phyloP scores from a whole-genome alignment of 2,888 invertebrate genomes.

The Machimus rusticus region DNA sequence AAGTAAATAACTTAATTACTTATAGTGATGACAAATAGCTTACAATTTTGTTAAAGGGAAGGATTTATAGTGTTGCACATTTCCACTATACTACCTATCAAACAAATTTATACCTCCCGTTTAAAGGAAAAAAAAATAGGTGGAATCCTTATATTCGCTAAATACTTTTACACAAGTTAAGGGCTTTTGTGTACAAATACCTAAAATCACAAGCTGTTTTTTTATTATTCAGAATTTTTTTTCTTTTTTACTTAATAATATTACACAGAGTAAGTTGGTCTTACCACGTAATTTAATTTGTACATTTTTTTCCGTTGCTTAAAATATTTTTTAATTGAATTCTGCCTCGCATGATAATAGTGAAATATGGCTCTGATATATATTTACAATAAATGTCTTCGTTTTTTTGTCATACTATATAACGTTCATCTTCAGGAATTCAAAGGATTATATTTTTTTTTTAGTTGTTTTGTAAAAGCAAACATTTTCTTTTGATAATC shows the following conservation, averaged over 20 bases:
- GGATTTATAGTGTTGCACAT: background rate
- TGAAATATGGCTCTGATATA: background rate
- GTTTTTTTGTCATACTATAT: background rate
- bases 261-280: background rate
- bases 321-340: background rate
- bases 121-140: background rate
- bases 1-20: background rate
- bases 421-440: background rate
- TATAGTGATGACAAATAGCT: background rate
- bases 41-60: background rate
- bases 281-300: background rate
- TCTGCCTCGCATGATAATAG: background rate
- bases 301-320: background rate
- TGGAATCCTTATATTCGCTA: background rate
- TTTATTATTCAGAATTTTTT: background rate
- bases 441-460: background rate
- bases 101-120: background rate
- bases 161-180: background rate
- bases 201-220: background rate
- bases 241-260: background rate
- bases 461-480: background rate
- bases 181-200: background rate
- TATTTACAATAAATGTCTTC: background rate
- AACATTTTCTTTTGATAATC: background rate
- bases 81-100: background rate